Evolutionary conservation across 2,888 invertebrate species (phyloP), one percentile per base, ranked within the genome.

Genomic region (Melieria crassipennis): DNA sequence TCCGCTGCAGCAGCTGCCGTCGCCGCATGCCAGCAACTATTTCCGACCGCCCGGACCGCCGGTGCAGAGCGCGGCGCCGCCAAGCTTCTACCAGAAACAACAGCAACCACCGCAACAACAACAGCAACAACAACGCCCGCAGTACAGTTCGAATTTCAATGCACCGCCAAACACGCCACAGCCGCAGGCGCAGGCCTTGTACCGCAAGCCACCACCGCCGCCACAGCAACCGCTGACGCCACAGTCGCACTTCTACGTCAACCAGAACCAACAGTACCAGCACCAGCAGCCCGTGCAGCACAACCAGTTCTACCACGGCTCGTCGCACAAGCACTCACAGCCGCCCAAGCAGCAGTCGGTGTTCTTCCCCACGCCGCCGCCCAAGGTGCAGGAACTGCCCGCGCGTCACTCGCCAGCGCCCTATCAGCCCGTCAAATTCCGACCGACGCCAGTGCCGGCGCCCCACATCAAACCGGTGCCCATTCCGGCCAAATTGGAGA

Each of bases 381-480:
- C 82, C 0, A 83, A 83, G 63, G 67, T 57, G 4, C 80, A 80
- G 30, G 82, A 83, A 43, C 48, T 80, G 30, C 78, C 81, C 0
- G 56, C 75, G 1, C 76, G 79, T 16, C 79, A 78, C 13, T 62
- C 76, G 4, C 75, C 79, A 7, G 73, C 78, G n/a, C 75, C 83
- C 2, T 85, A 85, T 70, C 86, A 85, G 67, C 86, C 85, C 0
- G 78, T 86, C 16, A 85, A 86, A 68, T 85, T 85, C 74, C 83
- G 85, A 1, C 84, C 86, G 0, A 86, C 85, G 0, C 78, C 84
- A 4, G 80, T 78, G 1, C 75, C 84, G 10, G 72, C 78, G 6
- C 64, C 78, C 5, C 82, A 77, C 42, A 71, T 71, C 4, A 83
- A 83, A 70, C 78, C 87, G n/a, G 75, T 82, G 63, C 84, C 84